Conservation (phyloP, 1,140 invertebrate species). For the Lordiphosa clarofinis region DNA sequence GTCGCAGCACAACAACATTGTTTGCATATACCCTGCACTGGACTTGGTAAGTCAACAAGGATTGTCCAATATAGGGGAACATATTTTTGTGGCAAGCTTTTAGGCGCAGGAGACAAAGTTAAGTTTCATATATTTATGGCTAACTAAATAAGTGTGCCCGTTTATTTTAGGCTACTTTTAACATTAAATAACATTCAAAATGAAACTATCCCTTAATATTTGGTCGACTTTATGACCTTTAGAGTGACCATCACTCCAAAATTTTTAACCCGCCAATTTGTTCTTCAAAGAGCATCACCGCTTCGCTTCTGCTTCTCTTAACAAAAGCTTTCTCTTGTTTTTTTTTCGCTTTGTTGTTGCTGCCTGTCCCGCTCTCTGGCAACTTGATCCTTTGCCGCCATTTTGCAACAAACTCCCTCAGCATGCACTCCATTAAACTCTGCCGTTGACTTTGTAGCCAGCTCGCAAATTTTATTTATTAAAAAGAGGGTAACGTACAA, state of each 20-base stretch:
- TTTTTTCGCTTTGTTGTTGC: constrained; percentile 27
- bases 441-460: constrained; percentile 70
- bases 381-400: constrained; percentile 75
- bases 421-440: constrained; percentile 74
- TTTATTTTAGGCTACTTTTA: too few species aligned
- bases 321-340: constrained; percentile 23
- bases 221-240: too few species aligned
- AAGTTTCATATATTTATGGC: too few species aligned
- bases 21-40: constrained; percentile 48
- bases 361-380: constrained; percentile 37
- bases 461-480: constrained; percentile 72
- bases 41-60: neutral
- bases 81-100: neutral
- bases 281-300: constrained; percentile 5
- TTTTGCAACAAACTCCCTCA: constrained; percentile 66
- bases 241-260: too few species aligned
- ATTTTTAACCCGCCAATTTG: too few species aligned
- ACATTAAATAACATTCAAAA: too few species aligned
- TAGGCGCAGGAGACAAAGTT: too few species aligned
- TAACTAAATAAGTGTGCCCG: too few species aligned
- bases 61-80: neutral
- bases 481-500: constrained; percentile 71
- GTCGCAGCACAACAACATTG: constrained; percentile 56
- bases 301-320: constrained; percentile 34
- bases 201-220: too few species aligned